These are phyloP conservation scores for Phyto melanocephala DNA, from an alignment of 2,888 invertebrate genomes.

Conservation along the genomic window DNA sequence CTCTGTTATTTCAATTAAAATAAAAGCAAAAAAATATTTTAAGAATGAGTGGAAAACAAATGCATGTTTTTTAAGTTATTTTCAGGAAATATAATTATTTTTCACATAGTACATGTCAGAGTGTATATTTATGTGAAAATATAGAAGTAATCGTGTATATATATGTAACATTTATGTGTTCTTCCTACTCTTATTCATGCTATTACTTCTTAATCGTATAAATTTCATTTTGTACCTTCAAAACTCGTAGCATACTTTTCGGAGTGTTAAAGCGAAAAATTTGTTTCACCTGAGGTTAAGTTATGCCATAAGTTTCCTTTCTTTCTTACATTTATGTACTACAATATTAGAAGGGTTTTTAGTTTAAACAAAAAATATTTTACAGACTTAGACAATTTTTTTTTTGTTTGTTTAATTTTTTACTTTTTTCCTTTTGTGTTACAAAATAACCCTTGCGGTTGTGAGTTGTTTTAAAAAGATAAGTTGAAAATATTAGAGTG, in stretches of 20 bases:
- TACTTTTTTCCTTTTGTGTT: too few relatives aligned
- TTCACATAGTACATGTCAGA: too few relatives aligned
- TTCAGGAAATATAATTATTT: neutral
- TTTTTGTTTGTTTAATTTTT: neutral
- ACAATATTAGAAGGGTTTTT: neutral
- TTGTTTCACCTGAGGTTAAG: neutral
- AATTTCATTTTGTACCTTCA: neutral
- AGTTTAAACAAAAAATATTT: neutral
- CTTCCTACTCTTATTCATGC: neutral
- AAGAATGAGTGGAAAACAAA: neutral
- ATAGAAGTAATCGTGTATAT: too few relatives aligned
- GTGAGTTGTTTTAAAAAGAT: neutral
- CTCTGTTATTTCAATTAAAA: neutral
- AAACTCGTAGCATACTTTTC: neutral
- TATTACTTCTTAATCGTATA: neutral
- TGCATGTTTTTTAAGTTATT: conserved; percentile 13
- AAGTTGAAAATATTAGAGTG: neutral
- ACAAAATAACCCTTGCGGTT: neutral
- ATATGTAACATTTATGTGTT: neutral
- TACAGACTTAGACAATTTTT: neutral
- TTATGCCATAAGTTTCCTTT: neutral
- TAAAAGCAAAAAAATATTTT: neutral
- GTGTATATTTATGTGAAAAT: too few relatives aligned
- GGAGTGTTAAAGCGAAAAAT: conserved; percentile 7
- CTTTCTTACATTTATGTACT: neutral